Evolutionary conservation across 1,140 invertebrate genomes (phyloP), one percentile per base, ranked within the genome.

Genomic region (Nephotettix cincticeps): DNA sequence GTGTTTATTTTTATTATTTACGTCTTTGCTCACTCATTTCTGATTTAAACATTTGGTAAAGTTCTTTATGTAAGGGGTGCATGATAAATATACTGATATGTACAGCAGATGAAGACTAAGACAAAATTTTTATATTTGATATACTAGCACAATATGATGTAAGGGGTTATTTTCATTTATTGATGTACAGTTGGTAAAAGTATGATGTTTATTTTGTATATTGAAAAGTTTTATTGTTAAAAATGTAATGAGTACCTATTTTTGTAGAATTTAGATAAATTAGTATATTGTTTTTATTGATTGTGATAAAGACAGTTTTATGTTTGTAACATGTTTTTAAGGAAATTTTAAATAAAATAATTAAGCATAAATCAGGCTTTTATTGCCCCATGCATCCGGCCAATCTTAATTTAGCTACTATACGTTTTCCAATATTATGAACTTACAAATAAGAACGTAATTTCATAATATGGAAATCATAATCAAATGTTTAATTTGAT

Each of bases 241-340:
- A n/a, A 6, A 1, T 61, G 1, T 21, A 61, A 61, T 11, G 6
- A 61, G 25, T 27, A 4, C 13, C 28, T 61, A 61, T 61, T 61
- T 61, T 61, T 61, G 56, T 61, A 61, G 56, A 29, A 2, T 29
- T 61, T 25, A 61, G 27, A 27, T 6, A 29, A 51, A 27, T 61
- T 61, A 25, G 25, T 27, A 27, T 27, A 27, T 61, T 21, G 25
- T 61, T 61, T 61, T 51, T 27, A 27, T 61, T 21, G 28, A 61
- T 27, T 61, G 56, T 61, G 56, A 61, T 61, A 61, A 61, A 28
- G 14, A 14, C 21, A 13, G 13, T 61, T 61, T 61, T 51, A 51
- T 51, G 47, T 25, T 61, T 61, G 9, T 61, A 61, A 61, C 23
- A 61, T 61, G n/a, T 61, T 61, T 61, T 21, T 61, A 61, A 27